Evolutionary conservation across 1,140 invertebrate species (phyloP), one percentile per base, ranked within the genome.

Genomic region (Apis florea): DNA sequence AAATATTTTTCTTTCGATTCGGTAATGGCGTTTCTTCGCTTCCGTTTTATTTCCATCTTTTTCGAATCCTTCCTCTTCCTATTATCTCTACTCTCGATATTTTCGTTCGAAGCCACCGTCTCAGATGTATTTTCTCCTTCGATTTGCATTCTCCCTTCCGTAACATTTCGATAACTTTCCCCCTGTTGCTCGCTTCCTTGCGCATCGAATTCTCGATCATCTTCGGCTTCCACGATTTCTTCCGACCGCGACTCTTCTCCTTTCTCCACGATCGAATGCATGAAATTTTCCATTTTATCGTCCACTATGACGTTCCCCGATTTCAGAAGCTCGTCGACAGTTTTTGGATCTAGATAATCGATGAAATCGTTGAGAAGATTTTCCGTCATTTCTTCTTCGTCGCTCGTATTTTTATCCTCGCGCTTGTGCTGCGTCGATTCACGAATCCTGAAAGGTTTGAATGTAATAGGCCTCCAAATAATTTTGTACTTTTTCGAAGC

Each of bases 391-490:
- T 13, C 1, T 53, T 64, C 24, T 17, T 47, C 6, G 13, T 47
- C 6, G 13, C 15, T 17, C 2, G 24, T 2, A 3, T 21, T 9
- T 31, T 40, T 71, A 8, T 17, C 40, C 1, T 75, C 53, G 5
- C 59, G 69, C 17, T 64, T 79, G 4, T 0, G 11, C 15, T 75
- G 61, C 1, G 63, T 31, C 21, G 17, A 11, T 47, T 72, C 9
- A 61, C 40, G 68, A 58, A 40, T 82, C 71, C 17, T 63, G n/a
- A 69, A 51, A 11, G 53, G 21, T n/a, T 47, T 69, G 21, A 53
- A 58, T 3, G 49, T 51, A 1, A 56, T 4, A 17, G 59, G 70
- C 21, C 47, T 59, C 66, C 31, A 31, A 56, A 40, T 49, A 13
- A 59, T 19, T 31, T 61, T 31, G 64, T 78, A 69, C 5, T 64